These are phyloP conservation scores for Hydriomena furcata DNA, from an alignment of 2,888 invertebrate species.

Conservation along the genomic window DNA sequence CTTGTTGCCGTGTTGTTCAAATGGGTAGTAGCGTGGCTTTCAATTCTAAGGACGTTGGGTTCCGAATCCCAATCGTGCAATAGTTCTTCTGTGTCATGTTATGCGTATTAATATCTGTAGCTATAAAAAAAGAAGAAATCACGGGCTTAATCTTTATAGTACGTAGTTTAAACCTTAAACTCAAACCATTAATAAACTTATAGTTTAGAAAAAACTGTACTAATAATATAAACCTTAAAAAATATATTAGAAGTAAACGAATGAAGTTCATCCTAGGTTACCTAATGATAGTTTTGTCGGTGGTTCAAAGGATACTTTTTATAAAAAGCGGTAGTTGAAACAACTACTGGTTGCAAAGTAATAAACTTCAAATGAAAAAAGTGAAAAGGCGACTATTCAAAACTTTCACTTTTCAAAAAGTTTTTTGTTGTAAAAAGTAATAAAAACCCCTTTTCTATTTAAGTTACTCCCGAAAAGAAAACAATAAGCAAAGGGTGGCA, in stretches of 20 bases:
- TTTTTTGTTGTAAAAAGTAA: constrained; percentile 39
- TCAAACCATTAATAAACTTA: too few relatives aligned
- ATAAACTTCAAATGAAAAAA: constrained; percentile 15
- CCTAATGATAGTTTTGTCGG: neutral
- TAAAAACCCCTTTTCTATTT: constrained; percentile 7
- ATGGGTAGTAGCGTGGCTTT: too few relatives aligned
- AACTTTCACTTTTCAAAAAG: constrained; percentile 68
- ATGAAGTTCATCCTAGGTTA: constrained; percentile 2
- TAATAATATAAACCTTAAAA: neutral
- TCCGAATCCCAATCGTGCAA: too few relatives aligned
- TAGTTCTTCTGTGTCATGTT: too few relatives aligned
- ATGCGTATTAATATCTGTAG: too few relatives aligned
- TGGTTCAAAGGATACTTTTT: constrained; percentile 46
- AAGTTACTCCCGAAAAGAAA: constrained; percentile 14
- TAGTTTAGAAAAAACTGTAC: neutral
- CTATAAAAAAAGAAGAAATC: too few relatives aligned
- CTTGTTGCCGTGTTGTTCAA: too few relatives aligned
- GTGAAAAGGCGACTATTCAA: constrained; percentile 9
- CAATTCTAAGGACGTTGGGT: too few relatives aligned
- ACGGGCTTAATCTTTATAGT: too few relatives aligned
- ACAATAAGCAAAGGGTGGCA: constrained; percentile 18
- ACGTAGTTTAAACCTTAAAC: too few relatives aligned
- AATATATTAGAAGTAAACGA: neutral
- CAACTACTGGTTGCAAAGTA: constrained; percentile 9
- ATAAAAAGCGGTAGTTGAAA: neutral